Base-by-base conservation (phyloP, 2,113 vertebrate species). In the Pitta sordida region DNA sequence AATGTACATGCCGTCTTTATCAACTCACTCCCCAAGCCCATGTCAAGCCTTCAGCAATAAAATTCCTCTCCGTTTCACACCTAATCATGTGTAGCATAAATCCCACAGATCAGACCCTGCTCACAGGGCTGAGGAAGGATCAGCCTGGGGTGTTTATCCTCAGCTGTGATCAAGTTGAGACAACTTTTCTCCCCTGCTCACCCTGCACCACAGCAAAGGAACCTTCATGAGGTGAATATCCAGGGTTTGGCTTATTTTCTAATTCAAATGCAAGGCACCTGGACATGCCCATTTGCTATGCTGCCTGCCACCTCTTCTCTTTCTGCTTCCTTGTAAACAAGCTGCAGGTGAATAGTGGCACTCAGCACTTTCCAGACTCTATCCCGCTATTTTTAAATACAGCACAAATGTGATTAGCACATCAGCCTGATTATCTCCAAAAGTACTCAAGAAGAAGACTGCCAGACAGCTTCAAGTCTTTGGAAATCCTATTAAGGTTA, bases 1-100 rank as follows among this genome's bases (percentile, higher is more conserved):
- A 94, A 96, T 88, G 96, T 89, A 93, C 95, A 60, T 23, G 73
- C 95, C 52, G 0, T 96, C 96, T 97, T 96, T 94, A 97, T 95
- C 97, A 97, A 82, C 97, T 97, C 96, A 52, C 80, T 95, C 85
- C 90, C 96, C 80, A 21, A 88, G 20, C 36, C 92, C 86, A 44
- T 62, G 94, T 87, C 92, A 96, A 92, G 84, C 15, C 2, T 58
- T 68, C 93, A 36, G 76, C 96, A 96, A 96, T 98, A 96, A 97
- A 97, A 96, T 96, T 96, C 96, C 96, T 92, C 96, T 93, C 95
- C 34, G 14, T 97, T 98, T 96, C 97, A 80, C 86, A 94, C 93
- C 95, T 96, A 96, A 98, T 98, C 95, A 92, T 34, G 89, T 85
- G 78, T 91, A 96, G 95, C 78, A 80, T 93, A 97, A 98, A 98